These are phyloP conservation scores for Scaptodrosophila latifasciaeformis DNA, from an alignment of 2,888 invertebrate species.

Conservation along the genomic window DNA sequence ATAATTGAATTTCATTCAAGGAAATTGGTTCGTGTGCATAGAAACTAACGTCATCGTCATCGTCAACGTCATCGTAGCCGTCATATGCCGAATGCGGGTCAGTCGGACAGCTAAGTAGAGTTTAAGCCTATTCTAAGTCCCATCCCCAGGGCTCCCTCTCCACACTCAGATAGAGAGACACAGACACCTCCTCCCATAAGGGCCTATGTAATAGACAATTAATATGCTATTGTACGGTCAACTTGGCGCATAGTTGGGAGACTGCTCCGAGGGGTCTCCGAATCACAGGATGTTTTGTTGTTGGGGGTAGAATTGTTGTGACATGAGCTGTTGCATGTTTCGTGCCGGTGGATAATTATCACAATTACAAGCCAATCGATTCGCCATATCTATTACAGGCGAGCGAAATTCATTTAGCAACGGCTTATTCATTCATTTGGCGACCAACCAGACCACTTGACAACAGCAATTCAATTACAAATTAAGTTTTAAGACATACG, in stretches of 20 bases:
- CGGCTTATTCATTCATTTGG: slow-evolving; percentile 35
- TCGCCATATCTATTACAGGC: slow-evolving; percentile 32
- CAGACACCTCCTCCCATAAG: too few relatives aligned
- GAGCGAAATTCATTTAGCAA: slow-evolving; percentile 39
- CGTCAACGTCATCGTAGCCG: neutral
- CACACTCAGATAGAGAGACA: too few relatives aligned
- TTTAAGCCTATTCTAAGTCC: slow-evolving; percentile 28
- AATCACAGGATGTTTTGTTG: neutral
- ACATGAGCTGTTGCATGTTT: neutral
- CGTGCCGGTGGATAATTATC: slow-evolving; percentile 34
- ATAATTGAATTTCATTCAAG: slow-evolving; percentile 38
- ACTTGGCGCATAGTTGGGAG: too few relatives aligned
- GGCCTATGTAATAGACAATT: slow-evolving; percentile 2
- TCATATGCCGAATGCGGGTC: slow-evolving; percentile 8
- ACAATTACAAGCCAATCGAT: slow-evolving; percentile 49
- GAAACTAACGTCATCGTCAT: neutral
- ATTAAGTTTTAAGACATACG: too few relatives aligned
- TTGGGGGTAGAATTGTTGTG: neutral
- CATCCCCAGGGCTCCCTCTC: neutral
- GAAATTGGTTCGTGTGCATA: slow-evolving; percentile 28
- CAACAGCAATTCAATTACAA: too few relatives aligned
- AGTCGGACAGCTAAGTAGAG: slow-evolving; percentile 25
- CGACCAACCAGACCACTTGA: neutral
- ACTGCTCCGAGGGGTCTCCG: neutral
- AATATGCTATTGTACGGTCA: neutral